Conservation (phyloP, 2,113 vertebrate species). For the Acrocephalus arundinaceus region DNA sequence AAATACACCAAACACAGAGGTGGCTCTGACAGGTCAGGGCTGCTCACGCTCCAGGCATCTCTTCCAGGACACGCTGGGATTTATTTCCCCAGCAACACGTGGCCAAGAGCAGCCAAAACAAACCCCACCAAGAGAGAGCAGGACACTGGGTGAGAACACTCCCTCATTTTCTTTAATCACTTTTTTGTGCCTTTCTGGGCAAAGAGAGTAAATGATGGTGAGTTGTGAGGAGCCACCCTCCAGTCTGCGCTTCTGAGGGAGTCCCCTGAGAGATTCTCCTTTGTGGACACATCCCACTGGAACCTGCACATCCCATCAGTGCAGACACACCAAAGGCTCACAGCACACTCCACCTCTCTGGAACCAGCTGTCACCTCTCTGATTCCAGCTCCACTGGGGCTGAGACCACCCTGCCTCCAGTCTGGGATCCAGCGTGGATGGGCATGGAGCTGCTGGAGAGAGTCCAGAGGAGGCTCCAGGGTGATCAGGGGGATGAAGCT, state of each 20-base stretch:
- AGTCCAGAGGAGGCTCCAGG: not conserved
- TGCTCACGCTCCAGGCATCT: rapidly evolving
- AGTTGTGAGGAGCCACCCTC: not conserved
- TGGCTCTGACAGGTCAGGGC: too few species aligned
- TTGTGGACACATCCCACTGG: conserved; percentile 1
- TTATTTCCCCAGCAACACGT: rapidly evolving
- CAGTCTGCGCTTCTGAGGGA: not conserved
- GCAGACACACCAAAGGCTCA: not conserved
- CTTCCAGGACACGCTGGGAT: not conserved
- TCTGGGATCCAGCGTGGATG: not conserved
- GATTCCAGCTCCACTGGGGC: not conserved
- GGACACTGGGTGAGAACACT: not conserved
- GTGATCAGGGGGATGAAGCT: not conserved
- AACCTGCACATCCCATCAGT: not conserved
- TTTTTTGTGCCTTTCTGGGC: not conserved
- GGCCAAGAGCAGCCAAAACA: not conserved
- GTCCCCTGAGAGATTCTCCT: not conserved
- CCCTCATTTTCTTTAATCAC: not conserved
- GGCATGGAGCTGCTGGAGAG: not conserved
- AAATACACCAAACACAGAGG: not conserved
- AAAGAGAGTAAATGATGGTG: not conserved
- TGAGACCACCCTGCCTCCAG: not conserved
- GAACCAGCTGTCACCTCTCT: not conserved
- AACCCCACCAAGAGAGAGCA: rapidly evolving
- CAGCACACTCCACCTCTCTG: not conserved